phyloP scores from a whole-genome alignment of 2,113 vertebrate species.

The Panthera tigris region DNA sequence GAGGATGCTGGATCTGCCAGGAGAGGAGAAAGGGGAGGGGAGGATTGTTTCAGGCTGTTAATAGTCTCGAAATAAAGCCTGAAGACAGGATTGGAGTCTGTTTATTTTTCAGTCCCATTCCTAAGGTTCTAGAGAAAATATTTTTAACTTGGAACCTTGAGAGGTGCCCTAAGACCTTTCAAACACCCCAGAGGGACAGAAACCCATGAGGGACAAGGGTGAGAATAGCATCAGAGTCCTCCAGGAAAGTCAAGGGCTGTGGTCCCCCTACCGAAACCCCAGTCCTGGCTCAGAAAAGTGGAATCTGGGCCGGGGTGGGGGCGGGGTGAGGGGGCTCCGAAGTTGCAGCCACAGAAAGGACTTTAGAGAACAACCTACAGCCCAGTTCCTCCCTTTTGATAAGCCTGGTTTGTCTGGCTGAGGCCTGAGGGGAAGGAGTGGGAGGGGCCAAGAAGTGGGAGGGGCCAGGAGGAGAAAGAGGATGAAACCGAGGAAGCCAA shows the following conservation, averaged over 20 bases:
- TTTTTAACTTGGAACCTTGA: not conserved
- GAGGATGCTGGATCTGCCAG: constrained; percentile 20
- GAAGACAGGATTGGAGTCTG: not conserved
- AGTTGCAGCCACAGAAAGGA: not conserved
- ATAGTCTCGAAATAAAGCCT: constrained; percentile 8
- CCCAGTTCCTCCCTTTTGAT: not conserved
- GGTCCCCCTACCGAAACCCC: not conserved
- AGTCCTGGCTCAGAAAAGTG: not conserved
- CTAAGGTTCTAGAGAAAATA: not conserved
- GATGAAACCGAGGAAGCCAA: not conserved
- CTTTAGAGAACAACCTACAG: not conserved
- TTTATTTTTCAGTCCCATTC: constrained; percentile 11
- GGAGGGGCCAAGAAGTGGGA: accelerated
- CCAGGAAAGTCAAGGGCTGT: not conserved
- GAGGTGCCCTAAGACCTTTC: not conserved
- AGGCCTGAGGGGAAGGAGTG: not conserved
- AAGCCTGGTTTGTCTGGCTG: not conserved
- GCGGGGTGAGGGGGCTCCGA: not conserved
- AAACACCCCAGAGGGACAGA: not conserved
- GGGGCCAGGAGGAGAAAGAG: accelerated
- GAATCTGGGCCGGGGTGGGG: not conserved
- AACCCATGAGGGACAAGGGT: not conserved
- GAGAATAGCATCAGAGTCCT: not conserved
- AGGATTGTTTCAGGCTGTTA: not conserved
- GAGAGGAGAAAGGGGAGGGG: not conserved